Conservation (phyloP, 2,113 vertebrate species). For the Lamprotornis superbus region DNA sequence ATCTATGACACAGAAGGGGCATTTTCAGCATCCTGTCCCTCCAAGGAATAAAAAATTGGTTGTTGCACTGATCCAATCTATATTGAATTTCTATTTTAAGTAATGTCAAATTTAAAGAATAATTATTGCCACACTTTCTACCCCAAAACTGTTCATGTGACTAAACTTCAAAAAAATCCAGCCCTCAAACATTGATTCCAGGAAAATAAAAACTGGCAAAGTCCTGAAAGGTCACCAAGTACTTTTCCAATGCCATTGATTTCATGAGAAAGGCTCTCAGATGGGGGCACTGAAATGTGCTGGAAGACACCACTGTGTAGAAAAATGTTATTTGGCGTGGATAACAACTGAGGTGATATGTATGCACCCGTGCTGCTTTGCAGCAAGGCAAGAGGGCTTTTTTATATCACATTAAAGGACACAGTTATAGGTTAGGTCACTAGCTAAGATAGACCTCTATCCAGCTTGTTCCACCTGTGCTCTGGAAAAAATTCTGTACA, state of each 20-base stretch:
- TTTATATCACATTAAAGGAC: accelerated
- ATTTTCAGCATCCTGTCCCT: neutral
- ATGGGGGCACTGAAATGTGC: neutral
- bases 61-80: neutral
- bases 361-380: neutral
- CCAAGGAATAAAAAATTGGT: neutral
- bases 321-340: neutral
- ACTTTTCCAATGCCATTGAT: neutral
- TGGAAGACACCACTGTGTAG: neutral
- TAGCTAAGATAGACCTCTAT: neutral
- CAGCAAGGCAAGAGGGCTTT: neutral
- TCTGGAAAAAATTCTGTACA: neutral
- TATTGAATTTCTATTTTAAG: neutral
- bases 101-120: neutral
- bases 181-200: neutral
- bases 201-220: neutral
- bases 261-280: neutral
- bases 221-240: neutral
- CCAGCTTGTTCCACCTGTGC: neutral
- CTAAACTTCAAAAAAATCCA: neutral
- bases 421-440: neutral
- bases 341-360: neutral
- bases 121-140: neutral
- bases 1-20: neutral
- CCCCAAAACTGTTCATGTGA: neutral